Evolutionary conservation across 1,140 invertebrate genomes (phyloP), one percentile per base, ranked within the genome.

Genomic region (Mizuhopecten yessoensis): DNA sequence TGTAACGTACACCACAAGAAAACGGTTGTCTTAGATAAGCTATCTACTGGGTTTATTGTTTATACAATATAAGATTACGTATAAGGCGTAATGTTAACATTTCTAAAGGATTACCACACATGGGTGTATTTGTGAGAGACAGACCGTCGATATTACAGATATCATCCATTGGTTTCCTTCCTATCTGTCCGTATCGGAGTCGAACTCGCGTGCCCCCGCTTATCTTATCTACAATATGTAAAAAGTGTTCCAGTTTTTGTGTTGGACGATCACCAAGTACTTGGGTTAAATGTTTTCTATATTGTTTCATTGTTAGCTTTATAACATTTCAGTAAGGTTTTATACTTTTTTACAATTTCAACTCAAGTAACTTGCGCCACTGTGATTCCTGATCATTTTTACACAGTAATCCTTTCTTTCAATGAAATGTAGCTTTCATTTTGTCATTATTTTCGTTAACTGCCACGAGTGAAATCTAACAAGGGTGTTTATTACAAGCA

Each of bases 221-320:
- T 29, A 75, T 75, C 57, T 75, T 75, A 75, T 75, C 57, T 75
- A 75, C 57, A n/a, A 75, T 45, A 45, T 75, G 57, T 75, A 75
- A 1, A 75, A 75, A 29, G 23, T 75, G 57, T 75, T 75, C 57
- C 23, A n/a, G 23, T n/a, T 75, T 75, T 75, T 75, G 57, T 75
- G 57, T 75, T 75, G 57, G 57, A 75, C 57, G 23, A 29, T 75
- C 57, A 75, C 57, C 57, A 75, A 75, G 57, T 17, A n/a, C n/a
- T 39, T 39, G 36, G 36, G 36, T 20, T n/a, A 57, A 57, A 2
- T 75, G 23, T 29, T 75, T 23, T 75, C 57, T n/a, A 5, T n/a
- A 7, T 1, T 75, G 57, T 75, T 75, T 1, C n/a, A 17, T 29
- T 75, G 57, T 75, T 75, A 75, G 57, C 57, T 75, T 75, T 75